phyloP scores from a whole-genome alignment of 1,140 invertebrate genomes.

The Bombus sylvicola region DNA sequence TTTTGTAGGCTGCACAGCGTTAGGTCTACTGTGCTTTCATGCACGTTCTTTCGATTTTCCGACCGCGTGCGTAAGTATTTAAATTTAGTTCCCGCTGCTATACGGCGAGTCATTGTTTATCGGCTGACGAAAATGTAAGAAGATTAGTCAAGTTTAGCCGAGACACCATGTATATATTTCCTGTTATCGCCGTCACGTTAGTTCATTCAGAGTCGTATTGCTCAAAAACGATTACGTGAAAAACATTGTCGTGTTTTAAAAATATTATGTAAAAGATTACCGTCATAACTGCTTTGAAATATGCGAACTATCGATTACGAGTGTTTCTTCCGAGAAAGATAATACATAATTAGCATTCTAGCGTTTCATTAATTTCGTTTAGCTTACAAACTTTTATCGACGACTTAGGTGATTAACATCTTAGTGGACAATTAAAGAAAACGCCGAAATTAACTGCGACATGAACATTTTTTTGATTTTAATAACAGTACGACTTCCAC shows the following conservation, averaged over 20 bases:
- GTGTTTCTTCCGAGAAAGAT: not conserved
- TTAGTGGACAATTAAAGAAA: not conserved
- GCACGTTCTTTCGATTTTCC: not conserved
- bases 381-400: not conserved
- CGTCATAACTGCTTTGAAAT: not conserved
- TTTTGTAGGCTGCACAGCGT: not conserved
- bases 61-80: not conserved
- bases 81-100: not conserved
- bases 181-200: not conserved
- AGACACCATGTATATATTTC: not conserved
- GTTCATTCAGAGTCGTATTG: no score
- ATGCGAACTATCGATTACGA: not conserved
- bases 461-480: no score
- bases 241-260: no score
- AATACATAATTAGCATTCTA: not conserved
- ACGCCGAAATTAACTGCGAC: no score
- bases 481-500: no score
- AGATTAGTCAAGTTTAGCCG: not conserved
- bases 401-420: not conserved
- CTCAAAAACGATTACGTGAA: not conserved
- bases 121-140: not conserved
- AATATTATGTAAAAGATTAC: no score
- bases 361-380: not conserved
- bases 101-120: not conserved
- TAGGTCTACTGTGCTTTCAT: not conserved